phyloP scores from a whole-genome alignment of 1,140 invertebrate genomes.

The Nasonia vitripennis region DNA sequence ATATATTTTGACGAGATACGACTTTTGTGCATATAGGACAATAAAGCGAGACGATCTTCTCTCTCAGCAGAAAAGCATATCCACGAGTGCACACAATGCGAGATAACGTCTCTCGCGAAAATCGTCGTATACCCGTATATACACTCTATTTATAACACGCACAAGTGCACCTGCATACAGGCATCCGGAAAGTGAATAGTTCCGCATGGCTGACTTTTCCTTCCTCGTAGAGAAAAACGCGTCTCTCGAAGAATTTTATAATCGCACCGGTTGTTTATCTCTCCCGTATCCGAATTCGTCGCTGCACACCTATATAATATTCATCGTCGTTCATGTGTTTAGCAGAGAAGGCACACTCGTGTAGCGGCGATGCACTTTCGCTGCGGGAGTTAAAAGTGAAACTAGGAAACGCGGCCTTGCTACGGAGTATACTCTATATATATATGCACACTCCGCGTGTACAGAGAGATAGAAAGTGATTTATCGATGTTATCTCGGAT shows the following conservation, averaged over 20 bases:
- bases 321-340: too few species aligned
- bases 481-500: conserved; percentile 41
- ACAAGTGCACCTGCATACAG: too few species aligned
- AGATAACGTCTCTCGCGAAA: neutral
- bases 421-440: neutral
- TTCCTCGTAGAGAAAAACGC: neutral
- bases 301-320: neutral
- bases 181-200: neutral
- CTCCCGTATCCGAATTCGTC: neutral
- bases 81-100: neutral
- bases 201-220: neutral
- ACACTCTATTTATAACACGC: neutral
- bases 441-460: neutral
- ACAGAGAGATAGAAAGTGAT: conserved; percentile 47
- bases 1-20: neutral
- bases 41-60: neutral
- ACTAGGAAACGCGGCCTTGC: conserved; percentile 46
- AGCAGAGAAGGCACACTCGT: too few species aligned
- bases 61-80: neutral
- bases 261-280: neutral
- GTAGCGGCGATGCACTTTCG: conserved; percentile 20
- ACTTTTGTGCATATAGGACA: neutral
- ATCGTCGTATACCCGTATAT: neutral
- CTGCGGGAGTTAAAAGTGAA: conserved; percentile 47
- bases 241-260: neutral